Base-by-base conservation (phyloP, 2,888 invertebrate species). In the Patella pellucida region DNA sequence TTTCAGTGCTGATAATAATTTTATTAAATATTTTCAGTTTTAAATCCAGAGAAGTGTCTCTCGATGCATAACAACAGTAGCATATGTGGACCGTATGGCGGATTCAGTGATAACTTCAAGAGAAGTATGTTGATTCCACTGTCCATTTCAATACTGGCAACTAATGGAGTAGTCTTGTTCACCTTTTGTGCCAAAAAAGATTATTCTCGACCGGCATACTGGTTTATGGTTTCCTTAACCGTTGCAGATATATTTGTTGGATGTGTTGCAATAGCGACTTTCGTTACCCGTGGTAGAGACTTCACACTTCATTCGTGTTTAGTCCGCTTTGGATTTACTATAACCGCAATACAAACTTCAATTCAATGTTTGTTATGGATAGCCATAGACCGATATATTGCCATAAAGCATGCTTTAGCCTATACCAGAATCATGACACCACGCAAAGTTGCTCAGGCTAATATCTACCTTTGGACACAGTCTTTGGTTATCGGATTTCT, bases 311-410 rank as follows among this genome's bases (percentile, higher is more conserved):
- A 81, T 7, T 16, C 76, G 54, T 86, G 86, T 74, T 73, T 86
- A 19, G 77, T 82, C 15, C 74, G 85, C 51, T 83, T 85, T 56
- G 85, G 85, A 12, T 76, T 85, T 41, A 82, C 83, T 3, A 77
- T 85, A 1, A 77, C 80, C 0, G 79, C 83, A 0, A 79, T 84
- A 15, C 74, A 82, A 14, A 83, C 82, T 5, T 85, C 86, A 2
- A 78, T 84, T 11, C 76, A 82, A 68, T 84, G 80, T 67, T 77
- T 88, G 15, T 82, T 85, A 77, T 82, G 81, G 16, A 84, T 88
- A 56, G 87, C 87, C 9, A 68, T 86, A 12, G 88, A 88, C 76
- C 77, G 88, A 19, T 87, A 82, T 71, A 77, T 88, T 50, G 86
- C 87, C 56, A 85, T 88, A 14, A 82, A 79, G 14, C 75, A 79